Base-by-base conservation (phyloP, 2,113 vertebrate genomes). In the Eonycteris spelaea region DNA sequence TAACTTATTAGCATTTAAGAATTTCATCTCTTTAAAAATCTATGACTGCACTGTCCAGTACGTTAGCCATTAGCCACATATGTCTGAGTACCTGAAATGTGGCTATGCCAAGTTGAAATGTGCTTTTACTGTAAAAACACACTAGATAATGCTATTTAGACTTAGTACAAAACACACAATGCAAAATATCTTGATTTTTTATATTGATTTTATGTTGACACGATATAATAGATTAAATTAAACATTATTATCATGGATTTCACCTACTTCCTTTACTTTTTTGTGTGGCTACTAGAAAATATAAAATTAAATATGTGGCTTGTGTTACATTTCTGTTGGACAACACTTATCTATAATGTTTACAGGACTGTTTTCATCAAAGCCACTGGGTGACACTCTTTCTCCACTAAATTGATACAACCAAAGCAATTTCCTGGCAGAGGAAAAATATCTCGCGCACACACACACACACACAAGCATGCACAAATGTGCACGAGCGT, bases 381-480 rank as follows among this genome's bases (percentile, higher is more conserved):
- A 96, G 73, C 97, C 95, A 97, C 95, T 97, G 95, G 97, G 95
- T 94, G 94, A 92, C 97, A 97, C 87, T 97, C 78, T 98, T 96
- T 96, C 96, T 96, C 94, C 82, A 92, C 83, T 70, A 71, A 94
- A 90, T 21, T 95, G 40, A 95, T 61, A 92, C n/a, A 96, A 91
- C 24, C 38, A 80, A 94, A 65, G 91, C 74, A 91, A 91, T 90
- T 97, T 95, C 85, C 92, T 80, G 91, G 82, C 96, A 94, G 86
- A 78, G 73, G 45, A 63, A 93, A 97, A 96, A 97, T 79, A 43
- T 55, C 68, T 43, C 48, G 33, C 28, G 6, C 51, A 30, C 28
- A 28, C 26, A 61, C 55, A 28, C 26, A 61, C 55, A 68, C 2
- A 59, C 18, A 73, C 28, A 80, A 14, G 24, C 73, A 65, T 33